Evolutionary conservation across 2,113 vertebrate species (phyloP), one percentile per base, ranked within the genome.

Genomic region (Xiphophorus hellerii): DNA sequence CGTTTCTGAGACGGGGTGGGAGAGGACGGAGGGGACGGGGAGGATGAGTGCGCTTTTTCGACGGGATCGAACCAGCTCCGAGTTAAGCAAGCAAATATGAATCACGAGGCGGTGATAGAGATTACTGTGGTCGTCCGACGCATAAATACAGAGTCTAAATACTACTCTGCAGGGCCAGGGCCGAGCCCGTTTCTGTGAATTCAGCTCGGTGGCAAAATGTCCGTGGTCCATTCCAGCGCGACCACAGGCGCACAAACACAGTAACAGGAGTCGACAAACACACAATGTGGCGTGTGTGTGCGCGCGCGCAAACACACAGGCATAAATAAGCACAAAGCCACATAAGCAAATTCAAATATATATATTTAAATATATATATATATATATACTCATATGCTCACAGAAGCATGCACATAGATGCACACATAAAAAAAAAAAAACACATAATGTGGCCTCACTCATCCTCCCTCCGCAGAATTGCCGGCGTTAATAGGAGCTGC

Each of bases 91-190:
- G 92, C 89, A 91, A 91, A 91, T 89, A 93, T 88, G 90, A 90
- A 91, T 92, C 92, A 90, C 82, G 65, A 78, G 80, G 87, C 89
- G 85, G 89, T 86, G 88, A 92, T 91, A 87, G 88, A 85, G 90
- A 87, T 82, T 83, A 85, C 91, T 92, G 92, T 80, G 88, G 91
- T 92, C 66, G 81, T 90, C 85, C 84, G 35, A 82, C 37, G 73
- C 88, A 92, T 92, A 93, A 90, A 92, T 92, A 92, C 87, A 90
- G 72, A 92, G 84, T 89, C 87, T 90, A 92, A 91, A 93, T 92
- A 86, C 90, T 87, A 81, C 88, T 82, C 80, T 78, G 76, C 87
- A 72, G 89, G 51, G 88, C 88, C 89, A 81, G 85, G 86, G 78
- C 87, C 85, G 86, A 89, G 78, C 85, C 87, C 81, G 81, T 85